Evolutionary conservation across 2,797 vertebrate genomes (phyloP).

Genomic region (Hemibagrus guttatus): DNA sequence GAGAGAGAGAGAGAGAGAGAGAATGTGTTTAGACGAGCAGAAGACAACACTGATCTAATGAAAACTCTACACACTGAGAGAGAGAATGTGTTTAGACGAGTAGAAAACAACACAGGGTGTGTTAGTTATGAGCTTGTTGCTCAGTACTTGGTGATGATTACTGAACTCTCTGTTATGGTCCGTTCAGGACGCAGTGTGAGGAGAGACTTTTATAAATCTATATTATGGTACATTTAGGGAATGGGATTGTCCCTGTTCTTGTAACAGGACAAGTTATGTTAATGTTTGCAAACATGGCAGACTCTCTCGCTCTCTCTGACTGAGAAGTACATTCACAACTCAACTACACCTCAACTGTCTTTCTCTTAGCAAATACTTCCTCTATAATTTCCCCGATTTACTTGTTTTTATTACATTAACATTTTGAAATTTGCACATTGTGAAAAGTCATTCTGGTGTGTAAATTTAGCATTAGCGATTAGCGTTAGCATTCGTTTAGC

Average conservation of each 20-base stretch:
- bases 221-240: neutral
- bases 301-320: neutral
- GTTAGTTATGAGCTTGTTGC: neutral
- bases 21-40: neutral
- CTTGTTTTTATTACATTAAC: neutral
- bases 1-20: constrained; percentile 53
- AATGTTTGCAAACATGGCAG: neutral
- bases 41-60: constrained; percentile 52
- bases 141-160: neutral
- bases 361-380: neutral
- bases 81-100: constrained; percentile 37
- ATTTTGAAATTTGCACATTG: neutral
- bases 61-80: constrained; percentile 66
- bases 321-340: neutral
- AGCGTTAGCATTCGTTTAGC: neutral
- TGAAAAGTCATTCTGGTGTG: neutral
- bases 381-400: neutral
- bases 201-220: neutral
- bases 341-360: neutral
- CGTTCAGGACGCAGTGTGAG: neutral
- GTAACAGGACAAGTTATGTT: neutral
- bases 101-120: neutral
- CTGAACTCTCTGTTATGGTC: neutral
- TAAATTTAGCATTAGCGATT: neutral
- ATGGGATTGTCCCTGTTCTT: neutral